These are phyloP conservation scores for Anableps anableps DNA, from an alignment of 2,797 vertebrate species.

Conservation along the genomic window DNA sequence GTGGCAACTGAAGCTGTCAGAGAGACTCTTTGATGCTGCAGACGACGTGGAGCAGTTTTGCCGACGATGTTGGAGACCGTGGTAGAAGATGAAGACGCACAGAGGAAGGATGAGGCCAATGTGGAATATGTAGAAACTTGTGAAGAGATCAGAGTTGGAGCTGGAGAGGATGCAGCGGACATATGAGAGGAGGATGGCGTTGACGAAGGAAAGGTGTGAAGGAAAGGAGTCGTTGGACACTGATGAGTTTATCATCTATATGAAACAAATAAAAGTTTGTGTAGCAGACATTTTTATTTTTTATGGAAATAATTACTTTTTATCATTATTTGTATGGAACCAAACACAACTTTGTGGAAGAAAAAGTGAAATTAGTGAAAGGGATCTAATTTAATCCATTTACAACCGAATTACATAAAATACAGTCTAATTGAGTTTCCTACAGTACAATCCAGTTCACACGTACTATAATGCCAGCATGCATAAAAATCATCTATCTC, in stretches of 20 bases:
- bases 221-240: neutral
- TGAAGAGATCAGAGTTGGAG: neutral
- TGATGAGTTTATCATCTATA: neutral
- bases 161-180: neutral
- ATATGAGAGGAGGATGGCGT: neutral
- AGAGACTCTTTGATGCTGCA: neutral
- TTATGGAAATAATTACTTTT: no score
- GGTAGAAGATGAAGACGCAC: neutral
- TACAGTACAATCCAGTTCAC: neutral
- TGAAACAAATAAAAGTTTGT: neutral
- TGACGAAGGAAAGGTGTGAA: neutral
- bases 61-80: neutral
- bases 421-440: no score
- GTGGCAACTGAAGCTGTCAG: constrained; percentile 9
- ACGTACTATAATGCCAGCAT: neutral
- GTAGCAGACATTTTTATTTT: no score
- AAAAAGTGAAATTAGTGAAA: no score
- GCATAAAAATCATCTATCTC: neutral
- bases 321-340: no score
- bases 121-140: fast-evolving
- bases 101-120: constrained; percentile 5
- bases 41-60: neutral
- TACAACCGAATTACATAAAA: no score
- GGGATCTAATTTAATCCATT: no score
- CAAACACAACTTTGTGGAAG: neutral